phyloP scores from a whole-genome alignment of 2,888 invertebrate species.

The Venusia cambrica region DNA sequence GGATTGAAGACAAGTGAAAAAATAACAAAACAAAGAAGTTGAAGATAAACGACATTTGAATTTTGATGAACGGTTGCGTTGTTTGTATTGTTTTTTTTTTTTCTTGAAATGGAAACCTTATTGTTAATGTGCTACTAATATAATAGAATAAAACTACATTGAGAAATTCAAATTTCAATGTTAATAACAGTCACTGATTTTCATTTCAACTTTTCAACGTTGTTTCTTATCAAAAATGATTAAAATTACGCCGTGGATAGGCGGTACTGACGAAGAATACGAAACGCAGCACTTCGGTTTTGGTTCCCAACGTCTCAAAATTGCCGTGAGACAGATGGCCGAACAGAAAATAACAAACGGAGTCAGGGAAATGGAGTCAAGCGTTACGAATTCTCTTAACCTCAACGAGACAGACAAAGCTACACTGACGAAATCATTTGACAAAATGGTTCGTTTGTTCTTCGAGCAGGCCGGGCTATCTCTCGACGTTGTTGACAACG shows the following conservation, averaged over 20 bases:
- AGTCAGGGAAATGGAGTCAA: conserved; percentile 64
- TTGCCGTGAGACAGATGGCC: conserved; percentile 68
- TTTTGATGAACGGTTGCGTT: no score
- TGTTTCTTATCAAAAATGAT: conserved; percentile 45
- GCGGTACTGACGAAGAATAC: conserved; percentile 72
- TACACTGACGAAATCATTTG: conserved; percentile 59
- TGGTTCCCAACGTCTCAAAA: conserved; percentile 68
- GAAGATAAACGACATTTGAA: no score
- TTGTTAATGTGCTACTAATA: no score
- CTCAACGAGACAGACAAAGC: conserved; percentile 64
- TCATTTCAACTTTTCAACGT: background rate
- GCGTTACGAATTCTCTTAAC: conserved; percentile 55
- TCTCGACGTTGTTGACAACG: conserved; percentile 55
- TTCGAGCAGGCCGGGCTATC: conserved; percentile 63
- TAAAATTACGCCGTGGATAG: conserved; percentile 56
- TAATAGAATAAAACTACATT: no score
- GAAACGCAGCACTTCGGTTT: conserved; percentile 75
- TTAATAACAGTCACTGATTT: no score
- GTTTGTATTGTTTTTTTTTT: no score
- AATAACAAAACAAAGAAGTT: no score
- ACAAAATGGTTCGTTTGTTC: conserved; percentile 60
- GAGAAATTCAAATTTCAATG: no score
- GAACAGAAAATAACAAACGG: conserved; percentile 65
- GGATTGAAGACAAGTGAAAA: no score
- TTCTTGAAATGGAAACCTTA: no score